phyloP scores from a whole-genome alignment of 2,888 invertebrate genomes.

The Drosophila rellima region DNA sequence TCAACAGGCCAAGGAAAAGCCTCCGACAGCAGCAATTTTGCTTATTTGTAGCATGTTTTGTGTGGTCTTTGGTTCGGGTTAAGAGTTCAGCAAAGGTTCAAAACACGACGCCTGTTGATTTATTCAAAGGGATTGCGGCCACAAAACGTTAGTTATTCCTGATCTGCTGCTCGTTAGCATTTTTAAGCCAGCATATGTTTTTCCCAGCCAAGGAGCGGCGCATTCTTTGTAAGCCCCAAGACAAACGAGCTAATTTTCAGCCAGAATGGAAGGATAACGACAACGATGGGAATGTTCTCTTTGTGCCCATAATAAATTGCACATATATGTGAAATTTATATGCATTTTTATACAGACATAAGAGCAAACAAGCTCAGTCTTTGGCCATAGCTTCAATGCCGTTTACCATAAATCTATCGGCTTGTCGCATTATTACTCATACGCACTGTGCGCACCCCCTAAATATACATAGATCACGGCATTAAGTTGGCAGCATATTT shows the following conservation, averaged over 20 bases:
- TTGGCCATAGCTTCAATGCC: constrained; percentile 28
- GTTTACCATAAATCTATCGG: constrained; percentile 70
- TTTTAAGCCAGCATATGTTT: constrained; percentile 49
- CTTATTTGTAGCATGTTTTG: constrained; percentile 21
- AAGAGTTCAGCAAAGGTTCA: constrained; percentile 16
- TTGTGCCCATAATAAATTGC: constrained; percentile 67
- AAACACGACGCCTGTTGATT: constrained; percentile 70
- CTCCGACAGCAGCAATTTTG: constrained; percentile 8
- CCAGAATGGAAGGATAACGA: constrained; percentile 35
- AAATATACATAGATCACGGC: constrained; percentile 64
- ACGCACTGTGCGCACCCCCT: constrained; percentile 56
- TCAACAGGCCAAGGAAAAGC: constrained; percentile 46
- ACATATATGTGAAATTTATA: constrained; percentile 68
- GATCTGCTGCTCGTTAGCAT: constrained; percentile 57
- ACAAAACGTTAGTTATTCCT: constrained; percentile 55
- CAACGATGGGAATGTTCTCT: constrained; percentile 33
- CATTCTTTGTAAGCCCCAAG: constrained; percentile 52
- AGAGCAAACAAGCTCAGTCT: constrained; percentile 44
- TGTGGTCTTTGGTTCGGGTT: constrained; percentile 11
- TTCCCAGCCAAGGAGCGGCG: neutral
- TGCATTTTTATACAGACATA: constrained; percentile 76
- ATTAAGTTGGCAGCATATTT: constrained; percentile 56
- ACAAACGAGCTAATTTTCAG: constrained; percentile 78
- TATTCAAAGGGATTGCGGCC: constrained; percentile 67
- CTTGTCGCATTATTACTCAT: constrained; percentile 72